A percentile compares a stretch with the other conserved stretches of the same genome.
Conservation (phyloP, 2,888 invertebrate species). For the Morpho deidamia region DNA sequence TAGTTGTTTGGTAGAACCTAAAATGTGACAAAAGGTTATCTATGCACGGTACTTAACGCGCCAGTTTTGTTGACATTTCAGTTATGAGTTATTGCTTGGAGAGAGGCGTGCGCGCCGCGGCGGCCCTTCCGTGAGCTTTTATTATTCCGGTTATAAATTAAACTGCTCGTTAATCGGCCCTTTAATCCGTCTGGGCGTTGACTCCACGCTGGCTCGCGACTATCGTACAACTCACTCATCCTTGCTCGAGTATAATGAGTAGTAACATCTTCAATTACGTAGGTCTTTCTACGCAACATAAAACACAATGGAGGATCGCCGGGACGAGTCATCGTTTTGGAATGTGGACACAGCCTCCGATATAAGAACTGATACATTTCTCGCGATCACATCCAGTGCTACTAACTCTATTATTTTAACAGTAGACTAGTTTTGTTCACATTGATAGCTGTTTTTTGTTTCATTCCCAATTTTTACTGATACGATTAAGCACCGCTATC, state of each 20-base stretch:
- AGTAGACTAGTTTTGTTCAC: too few species aligned
- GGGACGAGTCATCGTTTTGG: conserved; percentile 56
- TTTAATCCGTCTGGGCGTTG: conserved; percentile 76
- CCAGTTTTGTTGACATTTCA: conserved; percentile 52
- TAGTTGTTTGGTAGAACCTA: conserved; percentile 19
- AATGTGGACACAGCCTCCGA: conserved; percentile 58
- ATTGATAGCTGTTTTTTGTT: too few species aligned
- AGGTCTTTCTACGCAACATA: conserved; percentile 38
- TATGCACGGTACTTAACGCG: conserved; percentile 23
- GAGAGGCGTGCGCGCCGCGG: conserved; percentile 35
- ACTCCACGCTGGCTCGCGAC: conserved; percentile 44
- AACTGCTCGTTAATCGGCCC: conserved; percentile 70
- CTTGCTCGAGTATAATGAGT: conserved; percentile 39
- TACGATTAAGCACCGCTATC: too few species aligned
- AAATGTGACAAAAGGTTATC: conserved; percentile 27
- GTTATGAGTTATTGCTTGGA: conserved; percentile 46
- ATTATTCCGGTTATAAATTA: conserved; percentile 74
- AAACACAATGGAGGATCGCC: conserved; percentile 32
- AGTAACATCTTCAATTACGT: conserved; percentile 49
- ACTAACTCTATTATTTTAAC: too few species aligned
- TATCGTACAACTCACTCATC: conserved; percentile 43
- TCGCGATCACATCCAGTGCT: conserved; percentile 10
- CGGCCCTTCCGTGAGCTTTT: conserved; percentile 59
- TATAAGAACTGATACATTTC: conserved; percentile 18
- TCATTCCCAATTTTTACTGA: too few species aligned